phyloP scores from a whole-genome alignment of 2,888 invertebrate genomes.

The Drosophila limbata region DNA sequence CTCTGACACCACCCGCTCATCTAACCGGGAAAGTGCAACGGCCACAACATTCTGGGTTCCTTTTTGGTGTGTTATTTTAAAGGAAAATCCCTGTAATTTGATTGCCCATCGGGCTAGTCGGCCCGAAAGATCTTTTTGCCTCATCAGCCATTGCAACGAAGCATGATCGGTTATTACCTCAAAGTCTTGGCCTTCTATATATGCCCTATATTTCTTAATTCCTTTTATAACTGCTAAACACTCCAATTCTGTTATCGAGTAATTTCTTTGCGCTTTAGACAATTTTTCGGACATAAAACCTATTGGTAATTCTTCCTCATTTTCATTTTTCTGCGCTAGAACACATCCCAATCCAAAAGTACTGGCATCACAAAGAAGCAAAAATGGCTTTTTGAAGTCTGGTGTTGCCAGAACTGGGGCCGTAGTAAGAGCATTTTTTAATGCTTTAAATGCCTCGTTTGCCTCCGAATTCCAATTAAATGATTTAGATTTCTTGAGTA shows the following conservation, averaged over 20 bases:
- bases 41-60: constrained; percentile 58
- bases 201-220: background rate
- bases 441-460: background rate
- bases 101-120: constrained; percentile 48
- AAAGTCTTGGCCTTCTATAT: constrained; percentile 5
- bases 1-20: background rate
- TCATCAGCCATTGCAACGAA: constrained; percentile 7
- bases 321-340: background rate
- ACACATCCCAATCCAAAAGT: background rate
- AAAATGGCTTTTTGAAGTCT: background rate
- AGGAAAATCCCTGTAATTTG: constrained; percentile 52
- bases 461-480: background rate
- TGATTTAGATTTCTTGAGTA: constrained; percentile 2
- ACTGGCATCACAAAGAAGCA: background rate
- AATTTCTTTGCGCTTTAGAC: background rate
- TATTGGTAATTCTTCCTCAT: background rate
- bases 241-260: background rate
- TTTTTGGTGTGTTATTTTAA: constrained; percentile 47
- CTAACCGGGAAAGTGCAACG: constrained; percentile 54
- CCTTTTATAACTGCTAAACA: background rate
- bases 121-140: constrained; percentile 20
- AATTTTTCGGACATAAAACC: background rate
- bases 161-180: background rate
- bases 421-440: background rate
- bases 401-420: background rate